Conservation (phyloP, 30 jellyfish, hydroid and myxozoan genomes). For the Hydra vulgaris region DNA sequence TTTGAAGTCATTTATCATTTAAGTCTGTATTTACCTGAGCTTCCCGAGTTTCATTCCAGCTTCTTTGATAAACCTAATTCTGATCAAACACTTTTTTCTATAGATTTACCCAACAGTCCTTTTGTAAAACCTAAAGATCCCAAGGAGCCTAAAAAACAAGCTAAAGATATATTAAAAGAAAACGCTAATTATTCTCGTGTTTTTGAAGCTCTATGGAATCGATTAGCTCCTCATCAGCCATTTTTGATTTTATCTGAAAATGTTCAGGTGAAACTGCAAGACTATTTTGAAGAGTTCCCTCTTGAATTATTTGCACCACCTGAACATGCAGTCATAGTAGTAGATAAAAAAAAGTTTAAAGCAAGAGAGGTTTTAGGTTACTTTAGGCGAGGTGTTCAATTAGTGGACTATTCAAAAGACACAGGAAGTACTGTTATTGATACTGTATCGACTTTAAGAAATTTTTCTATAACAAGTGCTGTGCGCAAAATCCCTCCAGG, state of each 20-base stretch:
- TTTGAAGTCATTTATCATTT: slow-evolving; percentile 77
- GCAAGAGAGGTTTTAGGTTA: slow-evolving; percentile 85
- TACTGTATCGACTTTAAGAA: slow-evolving; percentile 68
- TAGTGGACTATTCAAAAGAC: slow-evolving; percentile 73
- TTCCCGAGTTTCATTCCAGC: slow-evolving; percentile 52
- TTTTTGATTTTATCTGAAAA: slow-evolving; percentile 34
- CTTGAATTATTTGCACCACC: slow-evolving; percentile 78
- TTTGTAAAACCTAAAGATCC: neutral
- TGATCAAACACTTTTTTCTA: slow-evolving; percentile 48
- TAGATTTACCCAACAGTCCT: neutral
- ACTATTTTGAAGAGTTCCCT: slow-evolving; percentile 57
- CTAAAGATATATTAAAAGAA: neutral
- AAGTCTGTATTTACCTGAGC: slow-evolving; percentile 32
- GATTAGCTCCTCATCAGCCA: slow-evolving; percentile 82
- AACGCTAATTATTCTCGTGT: slow-evolving; percentile 35
- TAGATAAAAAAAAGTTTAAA: slow-evolving; percentile 44
- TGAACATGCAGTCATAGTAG: slow-evolving; percentile 45
- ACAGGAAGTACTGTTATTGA: slow-evolving; percentile 54
- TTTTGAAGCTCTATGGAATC: slow-evolving; percentile 87
- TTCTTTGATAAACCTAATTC: slow-evolving; percentile 47
- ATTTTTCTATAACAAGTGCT: slow-evolving; percentile 49
- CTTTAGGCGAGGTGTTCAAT: slow-evolving; percentile 89
- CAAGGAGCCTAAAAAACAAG: slow-evolving; percentile 5
- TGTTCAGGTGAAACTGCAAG: slow-evolving; percentile 34
- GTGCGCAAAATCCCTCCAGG: slow-evolving; percentile 98